A percentile compares a stretch with the other conserved stretches of the same genome.
Conservation (phyloP, 1,140 invertebrate species). For the Hyles euphorbiae region DNA sequence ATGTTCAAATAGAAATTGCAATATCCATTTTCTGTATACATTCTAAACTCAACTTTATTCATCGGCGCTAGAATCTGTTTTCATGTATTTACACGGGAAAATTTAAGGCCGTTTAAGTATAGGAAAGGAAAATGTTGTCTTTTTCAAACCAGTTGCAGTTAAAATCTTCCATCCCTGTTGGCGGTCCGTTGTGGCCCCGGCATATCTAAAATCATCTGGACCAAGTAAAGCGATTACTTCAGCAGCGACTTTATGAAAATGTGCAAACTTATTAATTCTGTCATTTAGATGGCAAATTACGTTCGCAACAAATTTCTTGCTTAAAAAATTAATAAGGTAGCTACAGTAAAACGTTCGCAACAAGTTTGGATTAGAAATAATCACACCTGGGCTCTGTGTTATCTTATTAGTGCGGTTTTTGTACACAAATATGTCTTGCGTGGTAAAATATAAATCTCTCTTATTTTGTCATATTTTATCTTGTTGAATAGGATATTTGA, state of each 20-base stretch:
- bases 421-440: no score
- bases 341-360: no score
- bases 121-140: constrained; percentile 61
- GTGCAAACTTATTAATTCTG: constrained; percentile 58
- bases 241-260: constrained; percentile 58
- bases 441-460: no score
- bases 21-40: constrained; percentile 38
- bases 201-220: constrained; percentile 69
- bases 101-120: constrained; percentile 31
- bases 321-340: no score
- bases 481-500: no score
- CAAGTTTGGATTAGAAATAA: no score
- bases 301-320: constrained; percentile 14
- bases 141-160: constrained; percentile 72
- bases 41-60: constrained; percentile 33
- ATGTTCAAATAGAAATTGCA: constrained; percentile 59
- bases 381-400: no score
- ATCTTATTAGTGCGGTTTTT: no score
- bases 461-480: no score
- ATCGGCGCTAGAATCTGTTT: constrained; percentile 18
- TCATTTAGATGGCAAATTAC: constrained; percentile 43
- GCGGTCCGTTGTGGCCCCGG: constrained; percentile 43
- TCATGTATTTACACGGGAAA: constrained; percentile 12
- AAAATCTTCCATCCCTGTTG: constrained; percentile 67
- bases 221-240: constrained; percentile 67